These are phyloP conservation scores for Leptodactylus fallax DNA, from an alignment of 2,797 vertebrate genomes.

Conservation along the genomic window DNA sequence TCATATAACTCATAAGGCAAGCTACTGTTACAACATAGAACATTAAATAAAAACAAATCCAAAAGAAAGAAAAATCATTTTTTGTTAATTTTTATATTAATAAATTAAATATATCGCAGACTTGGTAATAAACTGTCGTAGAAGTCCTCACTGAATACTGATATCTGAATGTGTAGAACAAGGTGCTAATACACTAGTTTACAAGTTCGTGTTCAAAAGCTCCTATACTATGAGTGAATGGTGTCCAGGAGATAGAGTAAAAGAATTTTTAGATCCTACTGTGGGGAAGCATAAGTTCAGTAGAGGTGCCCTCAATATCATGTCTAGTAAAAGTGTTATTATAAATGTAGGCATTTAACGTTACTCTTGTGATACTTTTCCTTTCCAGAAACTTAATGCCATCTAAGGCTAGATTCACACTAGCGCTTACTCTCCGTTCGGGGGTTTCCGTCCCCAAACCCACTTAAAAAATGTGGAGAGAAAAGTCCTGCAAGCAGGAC, in stretches of 20 bases:
- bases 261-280: not conserved
- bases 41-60: not conserved
- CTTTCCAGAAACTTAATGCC: too few species aligned
- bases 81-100: not conserved
- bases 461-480: too few species aligned
- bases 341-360: too few species aligned
- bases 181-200: not conserved
- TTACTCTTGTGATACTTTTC: too few species aligned
- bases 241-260: not conserved
- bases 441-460: too few species aligned
- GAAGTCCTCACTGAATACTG: too few species aligned
- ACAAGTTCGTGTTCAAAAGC: not conserved
- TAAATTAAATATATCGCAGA: not conserved
- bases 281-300: not conserved
- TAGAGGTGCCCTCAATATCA: not conserved
- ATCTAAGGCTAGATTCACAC: too few species aligned
- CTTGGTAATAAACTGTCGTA: not conserved
- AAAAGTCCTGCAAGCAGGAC: too few species aligned
- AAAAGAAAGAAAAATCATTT: not conserved
- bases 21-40: not conserved
- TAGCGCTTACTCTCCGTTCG: too few species aligned
- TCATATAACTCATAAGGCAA: slow-evolving; percentile 25
- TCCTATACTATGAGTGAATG: not conserved
- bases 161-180: not conserved
- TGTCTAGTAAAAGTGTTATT: not conserved